Evolutionary conservation across 2,113 vertebrate species (phyloP).

Genomic region (Tringa solitaria): DNA sequence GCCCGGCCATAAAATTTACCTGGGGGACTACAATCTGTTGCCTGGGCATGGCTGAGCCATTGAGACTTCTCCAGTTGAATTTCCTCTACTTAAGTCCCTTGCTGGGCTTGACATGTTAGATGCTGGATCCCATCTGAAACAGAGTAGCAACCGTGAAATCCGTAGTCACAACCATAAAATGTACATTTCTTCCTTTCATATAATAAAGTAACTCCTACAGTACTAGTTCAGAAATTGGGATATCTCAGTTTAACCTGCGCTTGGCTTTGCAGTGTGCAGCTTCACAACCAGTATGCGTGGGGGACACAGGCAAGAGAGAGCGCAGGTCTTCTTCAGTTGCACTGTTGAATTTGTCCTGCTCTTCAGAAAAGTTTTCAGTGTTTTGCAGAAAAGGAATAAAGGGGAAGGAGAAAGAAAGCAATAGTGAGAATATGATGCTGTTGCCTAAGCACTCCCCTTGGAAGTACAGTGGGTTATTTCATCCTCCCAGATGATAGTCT

Average conservation of each 20-base stretch:
- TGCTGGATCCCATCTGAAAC: not conserved
- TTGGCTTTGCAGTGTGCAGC: accelerated
- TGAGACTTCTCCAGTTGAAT: not conserved
- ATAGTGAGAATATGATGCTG: not conserved
- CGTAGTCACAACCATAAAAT: not conserved
- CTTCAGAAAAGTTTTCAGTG: not conserved
- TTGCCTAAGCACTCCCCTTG: not conserved
- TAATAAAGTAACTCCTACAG: not conserved
- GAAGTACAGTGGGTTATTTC: not conserved
- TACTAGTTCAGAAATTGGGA: not conserved
- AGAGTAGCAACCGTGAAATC: not conserved
- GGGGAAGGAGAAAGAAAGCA: not conserved
- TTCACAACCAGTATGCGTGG: not conserved
- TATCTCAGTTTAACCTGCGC: not conserved
- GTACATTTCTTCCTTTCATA: not conserved
- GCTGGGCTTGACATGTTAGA: not conserved
- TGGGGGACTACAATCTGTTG: not conserved
- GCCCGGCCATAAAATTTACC: not conserved
- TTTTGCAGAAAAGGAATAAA: not conserved
- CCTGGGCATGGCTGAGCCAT: not conserved
- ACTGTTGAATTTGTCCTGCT: not conserved
- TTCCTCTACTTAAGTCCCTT: not conserved
- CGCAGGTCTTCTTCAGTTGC: not conserved
- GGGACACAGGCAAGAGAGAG: not conserved
- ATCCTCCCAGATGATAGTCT: not conserved